Base-by-base conservation (phyloP, 2,888 invertebrate genomes). In the Sinopyrophorus schimmeli region DNA sequence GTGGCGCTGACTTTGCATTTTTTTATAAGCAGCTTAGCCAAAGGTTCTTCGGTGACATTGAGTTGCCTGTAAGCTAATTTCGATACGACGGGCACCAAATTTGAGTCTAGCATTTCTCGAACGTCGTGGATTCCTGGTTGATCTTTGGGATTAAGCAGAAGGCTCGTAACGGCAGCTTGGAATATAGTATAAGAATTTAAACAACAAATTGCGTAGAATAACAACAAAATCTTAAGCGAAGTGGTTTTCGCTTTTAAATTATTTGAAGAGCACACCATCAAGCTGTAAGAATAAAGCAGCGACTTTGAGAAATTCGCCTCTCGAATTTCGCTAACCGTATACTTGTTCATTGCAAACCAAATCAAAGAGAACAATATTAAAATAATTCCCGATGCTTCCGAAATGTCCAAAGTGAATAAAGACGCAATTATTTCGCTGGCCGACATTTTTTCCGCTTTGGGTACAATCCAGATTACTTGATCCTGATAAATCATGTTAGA, bases 401-500 rank as follows among this genome's bases (percentile, higher is more conserved):
- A 35, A 2, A 23, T 24, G 2, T 14, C 16, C 9, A 7, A n/a
- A 3, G 3, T 9, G 6, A 35, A 35, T 5, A 35, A 1, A 1
- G 16, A 16, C 14, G 24, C 23, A 24, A 35, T 5, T 6, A 16
- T n/a, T 10, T 23, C 7, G 4, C 21, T 24, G 4, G 17, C 16
- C 1, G 35, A 35, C 9, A 35, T 23, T n/a, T 9, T 5, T 3
- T 9, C n/a, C 3, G 35, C 35, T 24, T 35, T 35, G 1, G 35
- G 35, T 10, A 35, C 35, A 14, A 35, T 14, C 35, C 35, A 35
- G n/a, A 35, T 9, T 14, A 35, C 9, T 1, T 14, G 4, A 5
- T 35, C 35, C 14, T 35, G 23, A 16, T 35, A 35, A 10, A 35
- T 35, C 10, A 35, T 9, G 12, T 15, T n/a, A 3, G 35, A 35